Evolutionary conservation across 2,888 invertebrate genomes (phyloP).

Genomic region (Rugalucina vietnamica): DNA sequence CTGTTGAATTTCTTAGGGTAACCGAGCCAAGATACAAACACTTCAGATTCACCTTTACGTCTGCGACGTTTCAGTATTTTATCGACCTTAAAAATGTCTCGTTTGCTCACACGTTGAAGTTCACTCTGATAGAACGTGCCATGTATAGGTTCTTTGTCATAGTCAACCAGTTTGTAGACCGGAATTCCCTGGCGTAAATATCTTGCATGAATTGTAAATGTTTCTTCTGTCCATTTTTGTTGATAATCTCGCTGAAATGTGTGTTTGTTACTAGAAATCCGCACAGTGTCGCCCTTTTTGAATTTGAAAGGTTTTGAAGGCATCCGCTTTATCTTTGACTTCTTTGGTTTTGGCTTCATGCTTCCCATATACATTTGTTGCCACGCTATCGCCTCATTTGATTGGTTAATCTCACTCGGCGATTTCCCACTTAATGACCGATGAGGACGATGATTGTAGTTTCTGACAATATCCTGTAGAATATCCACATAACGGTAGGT

Average conservation of each 20-base stretch:
- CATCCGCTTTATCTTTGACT: slow-evolving; percentile 1
- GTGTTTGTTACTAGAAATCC: slow-evolving; percentile 34
- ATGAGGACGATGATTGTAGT: slow-evolving; percentile 38
- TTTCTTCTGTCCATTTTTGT: slow-evolving; percentile 56
- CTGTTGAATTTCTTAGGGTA: slow-evolving; percentile 53
- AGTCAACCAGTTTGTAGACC: slow-evolving; percentile 44
- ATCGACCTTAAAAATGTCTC: slow-evolving; percentile 42
- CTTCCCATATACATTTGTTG: slow-evolving; percentile 30
- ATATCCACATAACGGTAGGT: slow-evolving; percentile 32
- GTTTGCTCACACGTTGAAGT: slow-evolving; percentile 33
- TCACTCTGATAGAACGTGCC: slow-evolving; percentile 40
- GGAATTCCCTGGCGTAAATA: slow-evolving; percentile 43
- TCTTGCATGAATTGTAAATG: slow-evolving; percentile 30
- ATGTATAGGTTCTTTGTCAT: slow-evolving; percentile 26
- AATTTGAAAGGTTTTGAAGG: slow-evolving; percentile 37
- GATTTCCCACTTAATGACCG: slow-evolving; percentile 26
- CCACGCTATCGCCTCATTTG: slow-evolving; percentile 23
- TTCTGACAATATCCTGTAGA: slow-evolving; percentile 33
- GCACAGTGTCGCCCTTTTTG: slow-evolving; percentile 33
- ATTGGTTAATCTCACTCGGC: slow-evolving; percentile 13
- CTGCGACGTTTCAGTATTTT: slow-evolving; percentile 35
- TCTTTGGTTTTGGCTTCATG: slow-evolving; percentile 5
- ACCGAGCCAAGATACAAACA: slow-evolving; percentile 44
- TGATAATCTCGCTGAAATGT: slow-evolving; percentile 51
- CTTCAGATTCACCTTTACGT: slow-evolving; percentile 31